Evolutionary conservation across 2,797 vertebrate genomes (phyloP).

Genomic region (Simalia tracyae): DNA sequence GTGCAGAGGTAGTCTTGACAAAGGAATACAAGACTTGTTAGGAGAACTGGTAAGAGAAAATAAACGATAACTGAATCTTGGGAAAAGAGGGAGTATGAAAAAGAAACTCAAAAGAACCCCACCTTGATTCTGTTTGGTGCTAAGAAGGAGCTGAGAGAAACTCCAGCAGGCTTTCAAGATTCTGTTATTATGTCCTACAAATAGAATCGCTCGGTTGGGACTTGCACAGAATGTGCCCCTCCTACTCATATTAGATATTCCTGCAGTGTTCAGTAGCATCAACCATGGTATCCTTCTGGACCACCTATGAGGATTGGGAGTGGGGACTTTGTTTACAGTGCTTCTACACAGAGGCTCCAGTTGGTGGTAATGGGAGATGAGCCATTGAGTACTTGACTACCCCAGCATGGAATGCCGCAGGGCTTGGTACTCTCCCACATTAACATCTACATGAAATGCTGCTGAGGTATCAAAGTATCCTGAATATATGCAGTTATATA

Average conservation of each 20-base stretch:
- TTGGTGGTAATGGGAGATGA: neutral
- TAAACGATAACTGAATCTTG: neutral
- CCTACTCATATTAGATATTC: neutral
- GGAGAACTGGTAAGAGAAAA: neutral
- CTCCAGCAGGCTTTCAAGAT: neutral
- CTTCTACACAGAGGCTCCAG: neutral
- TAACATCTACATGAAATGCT: neutral
- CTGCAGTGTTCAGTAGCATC: neutral
- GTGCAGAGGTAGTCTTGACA: neutral
- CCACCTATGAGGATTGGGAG: neutral
- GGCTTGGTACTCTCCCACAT: neutral
- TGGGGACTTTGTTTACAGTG: neutral
- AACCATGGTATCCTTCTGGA: neutral
- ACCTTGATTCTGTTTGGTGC: neutral
- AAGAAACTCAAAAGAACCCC: neutral
- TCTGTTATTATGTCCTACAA: neutral
- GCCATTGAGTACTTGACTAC: neutral
- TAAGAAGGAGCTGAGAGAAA: neutral
- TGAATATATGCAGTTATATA: neutral
- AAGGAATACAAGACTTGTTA: neutral
- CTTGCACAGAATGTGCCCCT: no score
- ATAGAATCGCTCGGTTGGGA: neutral
- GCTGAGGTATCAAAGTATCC: neutral
- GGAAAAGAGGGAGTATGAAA: neutral
- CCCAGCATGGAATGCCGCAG: neutral